Conservation (phyloP, 2,888 invertebrate species). For the Mesochorus sp. region DNA sequence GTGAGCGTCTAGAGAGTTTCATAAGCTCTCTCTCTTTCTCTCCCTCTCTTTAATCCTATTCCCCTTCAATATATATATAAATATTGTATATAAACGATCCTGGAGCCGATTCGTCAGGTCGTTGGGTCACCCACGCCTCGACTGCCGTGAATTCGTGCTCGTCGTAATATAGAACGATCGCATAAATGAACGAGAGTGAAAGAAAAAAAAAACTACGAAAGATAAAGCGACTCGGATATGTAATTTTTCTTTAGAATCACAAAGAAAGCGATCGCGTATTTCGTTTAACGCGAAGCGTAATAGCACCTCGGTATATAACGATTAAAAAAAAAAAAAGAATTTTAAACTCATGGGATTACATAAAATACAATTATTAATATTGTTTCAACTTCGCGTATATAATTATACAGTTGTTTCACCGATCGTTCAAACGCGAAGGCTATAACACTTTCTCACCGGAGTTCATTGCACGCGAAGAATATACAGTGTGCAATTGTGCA, state of each 20-base stretch:
- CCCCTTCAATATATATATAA: conserved; percentile 19
- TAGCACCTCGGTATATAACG: not conserved
- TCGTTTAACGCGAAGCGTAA: conserved; percentile 9
- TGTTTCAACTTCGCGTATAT: not conserved
- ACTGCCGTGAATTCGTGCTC: conserved; percentile 53
- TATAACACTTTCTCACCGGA: conserved; percentile 33
- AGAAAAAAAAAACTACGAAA: not conserved
- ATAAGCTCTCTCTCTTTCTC: conserved; percentile 48
- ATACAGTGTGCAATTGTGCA: conserved; percentile 21
- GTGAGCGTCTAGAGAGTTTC: conserved; percentile 66
- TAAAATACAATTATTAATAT: conserved; percentile 20
- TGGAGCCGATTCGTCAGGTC: conserved; percentile 62
- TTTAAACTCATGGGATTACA: conserved; percentile 25
- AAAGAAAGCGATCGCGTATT: conserved; percentile 30
- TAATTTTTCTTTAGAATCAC: conserved; percentile 4
- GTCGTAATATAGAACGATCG: conserved; percentile 37
- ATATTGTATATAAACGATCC: conserved; percentile 35
- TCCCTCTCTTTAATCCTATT: conserved; percentile 65
- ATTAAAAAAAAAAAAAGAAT: conserved; percentile 26
- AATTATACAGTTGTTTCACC: not conserved
- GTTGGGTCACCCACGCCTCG: conserved; percentile 72
- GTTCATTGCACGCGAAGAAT: conserved; percentile 33
- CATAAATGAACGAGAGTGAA: not conserved
- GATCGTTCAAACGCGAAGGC: not conserved
- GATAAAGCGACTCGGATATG: not conserved